Base-by-base conservation (phyloP, 1,140 invertebrate genomes). In the Ooceraea biroi region DNA sequence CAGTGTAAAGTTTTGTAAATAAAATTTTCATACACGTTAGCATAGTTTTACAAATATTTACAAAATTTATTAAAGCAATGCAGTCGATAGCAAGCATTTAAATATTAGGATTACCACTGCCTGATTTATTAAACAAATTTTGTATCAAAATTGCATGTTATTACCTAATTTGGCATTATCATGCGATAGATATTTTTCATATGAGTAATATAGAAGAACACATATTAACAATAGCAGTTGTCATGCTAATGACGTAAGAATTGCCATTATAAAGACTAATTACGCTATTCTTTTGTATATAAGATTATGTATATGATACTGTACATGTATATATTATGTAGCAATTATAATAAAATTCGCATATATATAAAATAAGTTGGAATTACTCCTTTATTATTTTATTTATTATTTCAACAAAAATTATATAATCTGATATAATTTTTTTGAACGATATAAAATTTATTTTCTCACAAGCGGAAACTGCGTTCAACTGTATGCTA, bases 1-100 rank as follows among this genome's bases (percentile, higher is more conserved):
- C 83, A 91, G 86, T 89, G 89, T 91, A 90, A 89, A 83, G 83
- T 86, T 83, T 89, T 92, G 91, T 92, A 92, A 87, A 92, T 92
- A 92, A 55, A 86, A 58, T 82, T 74, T 85, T 83, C 83, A 85
- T 84, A 84, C 61, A 84, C n/a, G 5, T 89, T 84, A 89, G 87
- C 72, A 84, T 83, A 86, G 76, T 78, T 89, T 82, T 89, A 69
- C 77, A 85, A 68, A 85, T 80, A 80, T 78, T 89, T 89, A 36
- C 76, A 30, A 36, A 80, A 88, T 86, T 74, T 86, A 73, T 86
- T 86, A 73, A 84, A 41, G 30, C 30, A 76, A 77, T 84, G 82
- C 68, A 65, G 22, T 73, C 82, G 55, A 61, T 85, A 90, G 36
- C 30, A 60, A 88, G 82, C 89, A 86, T 88, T 90, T 90, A 63